Evolutionary conservation across 2,888 invertebrate species (phyloP).

Genomic region (Diabrotica balteata): DNA sequence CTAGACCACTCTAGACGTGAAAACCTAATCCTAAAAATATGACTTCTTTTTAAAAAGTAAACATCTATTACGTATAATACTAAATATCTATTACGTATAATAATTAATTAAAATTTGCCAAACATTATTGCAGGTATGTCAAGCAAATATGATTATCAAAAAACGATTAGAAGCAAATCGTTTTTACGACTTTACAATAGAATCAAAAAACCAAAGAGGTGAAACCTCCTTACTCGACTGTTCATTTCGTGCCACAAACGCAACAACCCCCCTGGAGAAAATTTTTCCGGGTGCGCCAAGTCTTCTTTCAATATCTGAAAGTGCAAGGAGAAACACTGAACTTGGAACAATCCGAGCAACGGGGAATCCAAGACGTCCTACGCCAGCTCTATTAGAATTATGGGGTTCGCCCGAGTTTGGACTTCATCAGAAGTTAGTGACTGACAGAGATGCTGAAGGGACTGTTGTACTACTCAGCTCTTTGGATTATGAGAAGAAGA

Average conservation of each 20-base stretch:
- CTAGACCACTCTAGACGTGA: too few relatives aligned
- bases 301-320: conserved; percentile 53
- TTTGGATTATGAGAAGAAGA: conserved; percentile 87
- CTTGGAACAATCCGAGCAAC: conserved; percentile 79
- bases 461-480: conserved; percentile 78
- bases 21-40: too few relatives aligned
- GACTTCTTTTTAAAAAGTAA: background rate
- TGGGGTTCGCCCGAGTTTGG: conserved; percentile 83
- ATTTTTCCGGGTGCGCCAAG: conserved; percentile 79
- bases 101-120: background rate
- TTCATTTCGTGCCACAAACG: conserved; percentile 79
- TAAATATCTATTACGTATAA: background rate
- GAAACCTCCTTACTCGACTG: conserved; percentile 63
- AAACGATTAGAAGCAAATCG: conserved; percentile 80
- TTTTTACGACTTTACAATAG: conserved; percentile 80
- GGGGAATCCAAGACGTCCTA: conserved; percentile 71
- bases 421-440: conserved; percentile 77
- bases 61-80: background rate
- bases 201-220: conserved; percentile 75
- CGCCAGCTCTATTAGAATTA: conserved; percentile 67
- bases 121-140: conserved; percentile 66
- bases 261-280: conserved; percentile 81
- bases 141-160: conserved; percentile 84
- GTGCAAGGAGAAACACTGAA: conserved; percentile 72
- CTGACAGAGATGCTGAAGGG: conserved; percentile 80